These are phyloP conservation scores for Neolamprologus caudopunctatus DNA, from an alignment of 2,113 vertebrate genomes.

Conservation along the genomic window DNA sequence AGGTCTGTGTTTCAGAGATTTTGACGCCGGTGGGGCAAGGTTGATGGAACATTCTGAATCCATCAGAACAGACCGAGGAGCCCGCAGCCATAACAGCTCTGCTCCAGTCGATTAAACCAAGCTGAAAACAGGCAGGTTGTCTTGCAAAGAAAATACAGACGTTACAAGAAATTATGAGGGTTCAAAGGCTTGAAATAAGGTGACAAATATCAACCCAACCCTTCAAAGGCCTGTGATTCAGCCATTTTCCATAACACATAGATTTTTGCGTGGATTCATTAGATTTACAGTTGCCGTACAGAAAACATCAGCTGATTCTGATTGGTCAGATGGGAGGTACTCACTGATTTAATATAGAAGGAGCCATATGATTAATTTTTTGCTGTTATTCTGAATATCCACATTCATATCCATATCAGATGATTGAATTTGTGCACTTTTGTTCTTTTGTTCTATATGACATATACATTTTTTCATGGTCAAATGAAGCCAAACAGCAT, in stretches of 20 bases:
- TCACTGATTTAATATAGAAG: neutral
- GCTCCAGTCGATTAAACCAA: neutral
- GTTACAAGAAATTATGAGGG: neutral
- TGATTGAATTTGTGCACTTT: neutral
- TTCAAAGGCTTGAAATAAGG: neutral
- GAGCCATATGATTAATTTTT: neutral
- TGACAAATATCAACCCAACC: neutral
- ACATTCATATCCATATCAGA: neutral
- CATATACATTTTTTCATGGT: neutral
- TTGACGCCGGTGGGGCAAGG: neutral
- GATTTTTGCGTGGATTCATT: neutral
- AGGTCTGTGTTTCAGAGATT: neutral
- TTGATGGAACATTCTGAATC: neutral
- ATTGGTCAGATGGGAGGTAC: neutral
- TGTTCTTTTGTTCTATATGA: neutral
- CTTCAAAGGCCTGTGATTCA: neutral
- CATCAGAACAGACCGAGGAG: neutral
- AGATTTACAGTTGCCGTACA: neutral
- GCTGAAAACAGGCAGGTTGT: neutral
- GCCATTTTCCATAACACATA: neutral
- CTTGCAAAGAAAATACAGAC: neutral
- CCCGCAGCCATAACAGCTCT: neutral
- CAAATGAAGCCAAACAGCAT: neutral
- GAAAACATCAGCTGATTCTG: neutral
- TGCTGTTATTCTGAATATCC: neutral